A percentile compares a stretch with the other conserved stretches of the same genome.
phyloP scores from a whole-genome alignment of 2,797 vertebrate genomes.

The Chelon auratus region DNA sequence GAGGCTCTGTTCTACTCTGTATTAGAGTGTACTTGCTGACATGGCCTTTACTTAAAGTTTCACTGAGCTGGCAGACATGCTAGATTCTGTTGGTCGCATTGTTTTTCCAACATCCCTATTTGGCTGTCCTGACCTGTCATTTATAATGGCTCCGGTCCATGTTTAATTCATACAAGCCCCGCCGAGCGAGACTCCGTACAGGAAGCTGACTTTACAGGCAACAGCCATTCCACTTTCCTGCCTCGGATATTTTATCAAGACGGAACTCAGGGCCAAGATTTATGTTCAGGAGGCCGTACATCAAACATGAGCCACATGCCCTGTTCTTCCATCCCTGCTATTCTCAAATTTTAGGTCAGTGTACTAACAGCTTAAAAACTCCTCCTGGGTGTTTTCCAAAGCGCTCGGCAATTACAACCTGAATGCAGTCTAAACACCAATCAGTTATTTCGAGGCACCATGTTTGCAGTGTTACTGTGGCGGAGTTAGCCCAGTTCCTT shows the following conservation, averaged over 20 bases:
- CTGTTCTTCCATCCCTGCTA: slow-evolving; percentile 26
- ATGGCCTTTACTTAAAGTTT: slow-evolving; percentile 62
- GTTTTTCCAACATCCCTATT: slow-evolving; percentile 73
- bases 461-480: slow-evolving; percentile 36
- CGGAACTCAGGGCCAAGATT: slow-evolving; percentile 51
- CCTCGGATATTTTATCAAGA: slow-evolving; percentile 67
- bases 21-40: slow-evolving; percentile 55
- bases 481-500: slow-evolving; percentile 42
- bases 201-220: slow-evolving; percentile 66
- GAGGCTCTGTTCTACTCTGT: slow-evolving; percentile 17
- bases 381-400: slow-evolving; percentile 27
- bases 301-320: slow-evolving; percentile 45
- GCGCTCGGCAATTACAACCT: slow-evolving; percentile 14
- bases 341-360: slow-evolving; percentile 44
- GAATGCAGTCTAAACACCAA: slow-evolving; percentile 33
- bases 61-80: slow-evolving; percentile 66
- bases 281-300: slow-evolving; percentile 54
- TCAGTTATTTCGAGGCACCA: slow-evolving; percentile 36
- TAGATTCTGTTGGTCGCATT: slow-evolving; percentile 72
- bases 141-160: slow-evolving; percentile 68
- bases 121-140: slow-evolving; percentile 73
- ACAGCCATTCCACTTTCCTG: slow-evolving; percentile 63
- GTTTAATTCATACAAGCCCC: slow-evolving; percentile 71
- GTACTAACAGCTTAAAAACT: slow-evolving; percentile 34
- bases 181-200: slow-evolving; percentile 54